Evolutionary conservation across 2,797 vertebrate genomes (phyloP).

Genomic region (Nyctibius grandis): DNA sequence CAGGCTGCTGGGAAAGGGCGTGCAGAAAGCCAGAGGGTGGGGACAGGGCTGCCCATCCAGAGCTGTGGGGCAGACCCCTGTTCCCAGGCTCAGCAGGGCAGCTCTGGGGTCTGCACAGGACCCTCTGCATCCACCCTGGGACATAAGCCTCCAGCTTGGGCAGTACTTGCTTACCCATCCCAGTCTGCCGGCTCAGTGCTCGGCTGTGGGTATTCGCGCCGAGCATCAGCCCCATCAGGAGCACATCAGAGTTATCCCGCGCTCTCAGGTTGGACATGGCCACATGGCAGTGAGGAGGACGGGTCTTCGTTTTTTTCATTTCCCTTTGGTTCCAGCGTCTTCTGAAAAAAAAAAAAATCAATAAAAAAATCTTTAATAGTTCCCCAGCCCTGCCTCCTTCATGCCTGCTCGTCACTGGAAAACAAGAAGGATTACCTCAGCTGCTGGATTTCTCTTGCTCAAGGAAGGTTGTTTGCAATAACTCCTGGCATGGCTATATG

Average conservation of each 20-base stretch:
- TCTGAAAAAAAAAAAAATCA: background rate
- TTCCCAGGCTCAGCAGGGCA: background rate
- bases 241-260: background rate
- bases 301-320: background rate
- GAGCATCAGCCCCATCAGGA: background rate
- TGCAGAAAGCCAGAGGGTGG: background rate
- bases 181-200: background rate
- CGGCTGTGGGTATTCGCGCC: accelerated
- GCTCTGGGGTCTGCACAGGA: background rate
- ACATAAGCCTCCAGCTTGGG: background rate
- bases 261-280: background rate
- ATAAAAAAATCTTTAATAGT: background rate
- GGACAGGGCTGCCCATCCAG: background rate
- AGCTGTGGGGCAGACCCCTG: background rate
- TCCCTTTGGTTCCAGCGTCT: background rate
- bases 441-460: background rate
- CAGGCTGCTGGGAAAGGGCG: background rate
- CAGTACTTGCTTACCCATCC: background rate
- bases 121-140: background rate
- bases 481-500: background rate
- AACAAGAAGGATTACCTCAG: background rate
- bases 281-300: background rate
- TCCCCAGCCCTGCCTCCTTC: background rate
- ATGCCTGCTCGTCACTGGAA: background rate
- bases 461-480: background rate